These are phyloP conservation scores for Drosophila bocki DNA, from an alignment of 1,140 invertebrate genomes.

Conservation along the genomic window DNA sequence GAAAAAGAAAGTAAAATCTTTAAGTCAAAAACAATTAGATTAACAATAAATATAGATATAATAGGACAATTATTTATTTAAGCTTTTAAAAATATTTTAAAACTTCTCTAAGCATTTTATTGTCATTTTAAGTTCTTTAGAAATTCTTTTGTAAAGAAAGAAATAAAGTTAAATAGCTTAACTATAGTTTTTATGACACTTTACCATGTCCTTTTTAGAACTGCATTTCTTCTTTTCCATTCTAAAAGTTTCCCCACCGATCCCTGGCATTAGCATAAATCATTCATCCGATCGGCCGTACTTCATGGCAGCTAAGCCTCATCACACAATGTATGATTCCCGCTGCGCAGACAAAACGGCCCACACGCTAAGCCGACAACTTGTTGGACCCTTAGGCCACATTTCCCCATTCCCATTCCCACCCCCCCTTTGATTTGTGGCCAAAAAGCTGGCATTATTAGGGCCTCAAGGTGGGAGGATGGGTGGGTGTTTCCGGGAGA, in stretches of 20 bases:
- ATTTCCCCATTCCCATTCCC: too few relatives aligned
- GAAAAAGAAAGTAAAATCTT: too few relatives aligned
- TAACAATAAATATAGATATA: neutral
- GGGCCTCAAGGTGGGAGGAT: constrained; percentile 37
- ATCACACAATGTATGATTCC: constrained; percentile 58
- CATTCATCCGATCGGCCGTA: constrained; percentile 39
- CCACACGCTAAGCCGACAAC: constrained; percentile 68
- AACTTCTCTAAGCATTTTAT: neutral
- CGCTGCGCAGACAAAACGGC: constrained; percentile 59
- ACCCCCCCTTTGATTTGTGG: constrained; percentile 61
- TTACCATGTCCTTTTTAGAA: neutral
- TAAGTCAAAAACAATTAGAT: too few relatives aligned
- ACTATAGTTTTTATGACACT: neutral
- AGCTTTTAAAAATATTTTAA: neutral
- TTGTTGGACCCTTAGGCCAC: constrained; percentile 56
- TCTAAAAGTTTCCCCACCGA: neutral
- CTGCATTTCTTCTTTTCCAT: neutral
- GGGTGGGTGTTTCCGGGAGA: neutral
- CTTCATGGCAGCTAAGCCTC: constrained; percentile 27
- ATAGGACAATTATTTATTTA: neutral
- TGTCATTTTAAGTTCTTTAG: neutral
- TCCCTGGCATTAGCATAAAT: constrained; percentile 24
- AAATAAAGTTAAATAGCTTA: neutral
- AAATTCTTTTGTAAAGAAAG: neutral
- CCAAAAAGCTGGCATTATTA: constrained; percentile 53